Base-by-base conservation (phyloP, 2,113 vertebrate genomes). In the Podilymbus podiceps region DNA sequence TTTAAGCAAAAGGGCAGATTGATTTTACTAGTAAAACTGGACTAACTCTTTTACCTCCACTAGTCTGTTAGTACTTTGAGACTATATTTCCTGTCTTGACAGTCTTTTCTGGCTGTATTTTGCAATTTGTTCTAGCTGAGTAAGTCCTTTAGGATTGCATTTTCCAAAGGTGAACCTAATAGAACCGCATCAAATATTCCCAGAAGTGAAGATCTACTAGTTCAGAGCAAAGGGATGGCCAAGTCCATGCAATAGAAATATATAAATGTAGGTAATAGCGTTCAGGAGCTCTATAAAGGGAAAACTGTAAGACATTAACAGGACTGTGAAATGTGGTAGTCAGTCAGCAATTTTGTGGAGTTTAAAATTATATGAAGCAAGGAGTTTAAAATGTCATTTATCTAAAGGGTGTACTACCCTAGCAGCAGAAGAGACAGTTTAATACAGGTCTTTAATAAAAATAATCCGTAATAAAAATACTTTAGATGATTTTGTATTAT, bases 11-110 rank as follows among this genome's bases (percentile, higher is more conserved):
- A 74, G 49, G 60, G 21, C 21, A 33, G 93, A 81, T 23, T 88
- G 38, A 71, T 95, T 96, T 97, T 89, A 27, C 16, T 87, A 35
- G 31, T 74, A 95, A 90, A 76, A 38, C 28, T 96, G 79, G 91
- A 66, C 7, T 82, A 58, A 23, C 11, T 40, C 42, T 93, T 96
- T 92, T 89, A 52, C 11, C 60, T 92, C 35, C 9, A 71, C 35
- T 58, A 22, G 6, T 8, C 77, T 94, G 5, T n/a, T 90, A 59
- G 55, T 63, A 30, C n/a, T 80, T 81, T 15, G 6, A 86, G 69
- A 20, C 50, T 86, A 69, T 87, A 79, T 93, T 95, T 97, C 10
- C 40, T 10, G 30, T 62, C 40, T 95, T 95, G 62, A 71, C 28
- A 71, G 1, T 38, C 49, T 95, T 69, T 92, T 90, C 59, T 96